Evolutionary conservation across 2,113 vertebrate genomes (phyloP).

Genomic region (Panurus biarmicus): DNA sequence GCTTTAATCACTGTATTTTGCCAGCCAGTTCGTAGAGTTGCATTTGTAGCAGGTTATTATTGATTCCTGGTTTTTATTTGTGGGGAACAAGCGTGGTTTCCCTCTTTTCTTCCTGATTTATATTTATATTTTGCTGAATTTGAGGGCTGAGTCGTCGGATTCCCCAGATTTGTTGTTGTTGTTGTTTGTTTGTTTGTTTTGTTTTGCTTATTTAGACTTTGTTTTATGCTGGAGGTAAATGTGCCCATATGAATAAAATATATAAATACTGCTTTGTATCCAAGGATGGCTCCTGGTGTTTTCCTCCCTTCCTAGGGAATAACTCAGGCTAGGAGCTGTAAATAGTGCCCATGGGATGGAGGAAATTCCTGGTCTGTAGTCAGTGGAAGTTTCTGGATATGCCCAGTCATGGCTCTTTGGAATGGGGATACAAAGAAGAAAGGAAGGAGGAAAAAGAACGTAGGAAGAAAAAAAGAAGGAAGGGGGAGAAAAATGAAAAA

Average conservation of each 20-base stretch:
- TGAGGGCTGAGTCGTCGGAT: not conserved
- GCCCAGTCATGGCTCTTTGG: not conserved
- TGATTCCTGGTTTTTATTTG: constrained; percentile 18
- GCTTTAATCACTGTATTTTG: constrained; percentile 65
- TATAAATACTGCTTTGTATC: constrained; percentile 77
- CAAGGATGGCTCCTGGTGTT: constrained; percentile 28
- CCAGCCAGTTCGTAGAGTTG: constrained; percentile 41
- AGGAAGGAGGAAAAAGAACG: not conserved
- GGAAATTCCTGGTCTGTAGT: not conserved
- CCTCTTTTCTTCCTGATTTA: constrained; percentile 23
- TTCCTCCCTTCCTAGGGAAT: not conserved
- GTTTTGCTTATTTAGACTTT: constrained; percentile 48
- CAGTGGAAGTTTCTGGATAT: rapidly evolving
- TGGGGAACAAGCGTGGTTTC: not conserved
- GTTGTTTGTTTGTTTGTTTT: not conserved
- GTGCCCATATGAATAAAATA: constrained; percentile 73
- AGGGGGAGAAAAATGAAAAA: not conserved
- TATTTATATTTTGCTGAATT: constrained; percentile 71
- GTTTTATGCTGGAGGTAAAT: constrained; percentile 62
- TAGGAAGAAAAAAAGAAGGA: not conserved
- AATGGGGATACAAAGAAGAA: not conserved
- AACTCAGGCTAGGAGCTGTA: not conserved
- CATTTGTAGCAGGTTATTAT: constrained; percentile 35
- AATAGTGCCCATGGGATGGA: rapidly evolving
- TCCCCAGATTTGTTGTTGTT: not conserved